phyloP scores from a whole-genome alignment of 2,113 vertebrate genomes.

The Neofelis nebulosa region DNA sequence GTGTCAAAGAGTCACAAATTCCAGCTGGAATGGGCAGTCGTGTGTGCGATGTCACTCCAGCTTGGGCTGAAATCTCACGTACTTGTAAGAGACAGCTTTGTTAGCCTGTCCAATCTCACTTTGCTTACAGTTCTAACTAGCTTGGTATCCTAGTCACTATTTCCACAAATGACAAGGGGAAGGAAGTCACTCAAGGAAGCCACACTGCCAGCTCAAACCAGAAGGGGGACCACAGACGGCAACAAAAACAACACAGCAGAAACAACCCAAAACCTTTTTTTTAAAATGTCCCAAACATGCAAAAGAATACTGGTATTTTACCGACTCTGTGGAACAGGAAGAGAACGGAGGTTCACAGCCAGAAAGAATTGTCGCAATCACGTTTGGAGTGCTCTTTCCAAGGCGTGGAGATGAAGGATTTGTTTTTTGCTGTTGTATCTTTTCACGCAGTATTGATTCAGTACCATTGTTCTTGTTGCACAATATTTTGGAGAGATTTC shows the following conservation, averaged over 20 bases:
- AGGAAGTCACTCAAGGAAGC: constrained; percentile 57
- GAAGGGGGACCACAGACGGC: constrained; percentile 1
- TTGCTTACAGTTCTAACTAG: constrained; percentile 35
- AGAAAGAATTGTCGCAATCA: not conserved
- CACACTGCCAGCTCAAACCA: constrained; percentile 2
- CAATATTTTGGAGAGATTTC: constrained; percentile 57
- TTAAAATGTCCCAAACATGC: not conserved
- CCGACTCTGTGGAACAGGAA: not conserved
- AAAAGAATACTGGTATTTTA: not conserved
- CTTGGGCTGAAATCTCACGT: constrained; percentile 15
- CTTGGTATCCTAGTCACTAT: constrained; percentile 68
- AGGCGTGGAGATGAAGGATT: constrained; percentile 57
- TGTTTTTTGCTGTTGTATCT: constrained; percentile 51
- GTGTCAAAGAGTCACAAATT: constrained; percentile 15
- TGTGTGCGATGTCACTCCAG: not conserved
- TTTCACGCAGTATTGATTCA: constrained; percentile 48
- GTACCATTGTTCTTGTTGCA: constrained; percentile 28
- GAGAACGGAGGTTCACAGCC: not conserved
- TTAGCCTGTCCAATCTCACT: constrained; percentile 35
- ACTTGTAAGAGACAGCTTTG: not conserved
- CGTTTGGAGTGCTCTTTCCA: constrained; percentile 29
- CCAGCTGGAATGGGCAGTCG: not conserved
- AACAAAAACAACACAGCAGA: not conserved
- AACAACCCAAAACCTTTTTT: not conserved
- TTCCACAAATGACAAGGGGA: constrained; percentile 55